Percentiles rank a stretch among this genome's conserved stretches.
phyloP scores from a whole-genome alignment of 2,888 invertebrate genomes.

The Oligia fasciuncula region DNA sequence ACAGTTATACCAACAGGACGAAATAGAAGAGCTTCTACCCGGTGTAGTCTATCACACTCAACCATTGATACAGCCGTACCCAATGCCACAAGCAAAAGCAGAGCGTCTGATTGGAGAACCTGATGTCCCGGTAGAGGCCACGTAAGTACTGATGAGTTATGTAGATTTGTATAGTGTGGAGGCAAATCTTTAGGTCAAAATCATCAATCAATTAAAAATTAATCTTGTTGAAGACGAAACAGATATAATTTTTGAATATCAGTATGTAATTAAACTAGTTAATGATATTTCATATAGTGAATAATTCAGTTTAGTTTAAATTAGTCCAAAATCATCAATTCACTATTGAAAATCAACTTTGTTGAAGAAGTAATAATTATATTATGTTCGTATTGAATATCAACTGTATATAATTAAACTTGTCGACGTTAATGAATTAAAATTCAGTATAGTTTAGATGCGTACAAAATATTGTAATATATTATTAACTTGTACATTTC shows the following conservation, averaged over 20 bases:
- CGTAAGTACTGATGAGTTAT: conserved; percentile 90
- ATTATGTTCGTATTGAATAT: too few relatives aligned
- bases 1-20: conserved; percentile 78
- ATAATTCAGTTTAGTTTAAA: neutral
- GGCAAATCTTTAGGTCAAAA: conserved; percentile 32
- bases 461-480: neutral
- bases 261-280: neutral
- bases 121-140: conserved; percentile 93
- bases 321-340: too few relatives aligned
- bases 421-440: too few relatives aligned
- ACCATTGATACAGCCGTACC: conserved; percentile 92
- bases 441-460: neutral
- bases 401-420: too few relatives aligned
- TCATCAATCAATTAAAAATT: neutral
- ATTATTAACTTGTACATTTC: conserved; percentile 3
- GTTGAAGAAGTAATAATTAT: too few relatives aligned
- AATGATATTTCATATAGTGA: neutral
- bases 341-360: too few relatives aligned
- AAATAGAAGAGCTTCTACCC: conserved; percentile 90
- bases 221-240: neutral
- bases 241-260: neutral
- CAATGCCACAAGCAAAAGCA: conserved; percentile 91
- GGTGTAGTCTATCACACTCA: conserved; percentile 91
- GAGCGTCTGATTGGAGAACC: conserved; percentile 93
- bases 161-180: conserved; percentile 54